Base-by-base conservation (phyloP, 2,888 invertebrate genomes). In the Megastigmus dorsalis region DNA sequence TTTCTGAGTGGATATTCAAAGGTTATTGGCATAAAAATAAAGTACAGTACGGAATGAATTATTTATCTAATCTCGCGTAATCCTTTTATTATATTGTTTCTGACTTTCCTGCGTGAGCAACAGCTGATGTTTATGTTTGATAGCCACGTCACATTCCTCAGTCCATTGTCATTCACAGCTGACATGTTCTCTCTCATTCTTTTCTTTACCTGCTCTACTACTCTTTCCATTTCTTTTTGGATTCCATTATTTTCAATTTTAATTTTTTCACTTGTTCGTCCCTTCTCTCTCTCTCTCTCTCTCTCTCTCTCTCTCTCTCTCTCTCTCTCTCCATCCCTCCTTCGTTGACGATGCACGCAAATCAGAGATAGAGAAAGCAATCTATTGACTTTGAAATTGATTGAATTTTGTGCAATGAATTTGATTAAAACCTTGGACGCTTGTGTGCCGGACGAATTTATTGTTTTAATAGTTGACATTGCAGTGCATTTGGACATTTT, bases 331-430 rank as follows among this genome's bases (percentile, higher is more conserved):
- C 74, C 10, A 6, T 59, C 36, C 26, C 15, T 55, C 55, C 26
- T 55, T 55, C 55, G 45, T 36, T 33, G 33, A 18, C 6, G 43
- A 69, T 65, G 54, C 45, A 33, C 69, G 43, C 43, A 74, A 70
- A 74, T 69, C 59, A 59, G 41, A 54, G 54, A 60, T 60, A 69
- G 68, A 69, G 74, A 74, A 68, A 65, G 54, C 60, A 70, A 65
- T 74, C 65, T 70, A 74, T 65, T 74, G 65, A 74, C 69, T 65
- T 60, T 74, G 52, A 63, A 70, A 74, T 66, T 63, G 69, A 74
- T 70, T 74, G 74, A 74, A 74, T 74, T 74, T 74, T 59, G 50
- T 68, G 50, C 57, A 74, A 74, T 74, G 45, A 74, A 74, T 70
- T 70, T 65, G 69, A 74, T 74, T 69, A 74, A 74, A 74, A 74